Conservation (phyloP, 35 echinoderm and acorn worm genomes). For the Lytechinus variegatus region DNA sequence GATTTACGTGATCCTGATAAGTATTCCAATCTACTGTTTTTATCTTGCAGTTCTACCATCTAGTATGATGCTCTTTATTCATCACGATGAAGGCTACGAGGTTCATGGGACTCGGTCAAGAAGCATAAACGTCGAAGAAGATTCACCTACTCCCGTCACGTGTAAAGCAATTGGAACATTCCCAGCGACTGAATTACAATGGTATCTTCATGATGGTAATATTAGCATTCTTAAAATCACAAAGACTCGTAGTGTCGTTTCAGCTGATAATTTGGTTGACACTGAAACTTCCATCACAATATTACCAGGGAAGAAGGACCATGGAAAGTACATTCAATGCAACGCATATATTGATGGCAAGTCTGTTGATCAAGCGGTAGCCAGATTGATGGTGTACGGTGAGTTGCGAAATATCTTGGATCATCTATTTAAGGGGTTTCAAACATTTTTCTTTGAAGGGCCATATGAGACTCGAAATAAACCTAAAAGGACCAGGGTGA, state of each 20-base stretch:
- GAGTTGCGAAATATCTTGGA: neutral
- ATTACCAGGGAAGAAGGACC: neutral
- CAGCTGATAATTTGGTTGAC: neutral
- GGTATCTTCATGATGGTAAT: neutral
- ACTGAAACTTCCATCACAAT: neutral
- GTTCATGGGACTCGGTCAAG: neutral
- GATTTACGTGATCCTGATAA: too few relatives aligned
- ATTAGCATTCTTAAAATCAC: neutral
- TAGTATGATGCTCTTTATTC: neutral
- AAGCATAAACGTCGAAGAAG: neutral
- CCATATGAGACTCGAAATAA: too few relatives aligned
- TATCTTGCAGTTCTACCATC: neutral
- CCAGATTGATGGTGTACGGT: neutral
- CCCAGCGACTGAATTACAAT: neutral
- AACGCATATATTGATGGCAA: neutral
- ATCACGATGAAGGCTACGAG: neutral
- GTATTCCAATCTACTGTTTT: neutral
- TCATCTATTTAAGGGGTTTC: too few relatives aligned
- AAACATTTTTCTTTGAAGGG: too few relatives aligned
- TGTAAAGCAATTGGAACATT: neutral
- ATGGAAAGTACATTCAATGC: neutral
- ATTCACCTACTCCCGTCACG: neutral
- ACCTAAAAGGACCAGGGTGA: too few relatives aligned
- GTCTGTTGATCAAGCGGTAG: neutral
- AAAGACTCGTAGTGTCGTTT: neutral